A percentile compares a stretch with the other conserved stretches of the same genome.
These are phyloP conservation scores for Corvus moneduloides DNA, from an alignment of 2,113 vertebrate genomes.

Conservation along the genomic window DNA sequence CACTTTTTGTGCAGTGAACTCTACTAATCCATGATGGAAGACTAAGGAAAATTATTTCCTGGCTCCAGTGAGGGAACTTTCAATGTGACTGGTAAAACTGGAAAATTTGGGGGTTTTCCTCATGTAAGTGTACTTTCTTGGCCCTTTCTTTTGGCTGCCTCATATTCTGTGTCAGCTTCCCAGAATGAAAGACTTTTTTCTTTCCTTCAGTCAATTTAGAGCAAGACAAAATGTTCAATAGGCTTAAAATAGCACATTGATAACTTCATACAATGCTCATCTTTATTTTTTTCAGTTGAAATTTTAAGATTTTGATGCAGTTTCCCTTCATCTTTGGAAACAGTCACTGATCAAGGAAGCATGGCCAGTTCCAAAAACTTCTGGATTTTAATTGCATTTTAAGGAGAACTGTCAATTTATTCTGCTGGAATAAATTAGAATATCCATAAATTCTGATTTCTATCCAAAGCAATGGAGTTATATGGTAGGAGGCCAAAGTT, in stretches of 20 bases:
- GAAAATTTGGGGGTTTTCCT: background rate
- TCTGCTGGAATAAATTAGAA: background rate
- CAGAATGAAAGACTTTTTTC: background rate
- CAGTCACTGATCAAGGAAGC: background rate
- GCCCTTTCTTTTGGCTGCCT: background rate
- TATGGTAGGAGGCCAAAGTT: background rate
- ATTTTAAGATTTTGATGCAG: background rate
- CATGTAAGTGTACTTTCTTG: background rate
- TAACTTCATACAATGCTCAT: background rate
- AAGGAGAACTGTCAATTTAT: background rate
- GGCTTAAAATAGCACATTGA: background rate
- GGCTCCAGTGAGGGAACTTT: background rate
- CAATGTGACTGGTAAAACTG: background rate
- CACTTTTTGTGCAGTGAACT: background rate
- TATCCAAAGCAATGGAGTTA: background rate
- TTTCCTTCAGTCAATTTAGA: background rate
- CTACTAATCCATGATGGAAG: background rate
- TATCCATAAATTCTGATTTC: background rate
- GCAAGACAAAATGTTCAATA: background rate
- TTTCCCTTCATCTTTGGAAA: background rate
- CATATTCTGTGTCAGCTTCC: background rate
- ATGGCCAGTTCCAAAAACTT: background rate
- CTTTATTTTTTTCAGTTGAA: background rate
- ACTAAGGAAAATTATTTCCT: background rate
- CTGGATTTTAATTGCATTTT: background rate